A percentile compares a stretch with the other conserved stretches of the same genome.
Conservation (phyloP, 2,113 vertebrate species). For the Xenus cinereus region DNA sequence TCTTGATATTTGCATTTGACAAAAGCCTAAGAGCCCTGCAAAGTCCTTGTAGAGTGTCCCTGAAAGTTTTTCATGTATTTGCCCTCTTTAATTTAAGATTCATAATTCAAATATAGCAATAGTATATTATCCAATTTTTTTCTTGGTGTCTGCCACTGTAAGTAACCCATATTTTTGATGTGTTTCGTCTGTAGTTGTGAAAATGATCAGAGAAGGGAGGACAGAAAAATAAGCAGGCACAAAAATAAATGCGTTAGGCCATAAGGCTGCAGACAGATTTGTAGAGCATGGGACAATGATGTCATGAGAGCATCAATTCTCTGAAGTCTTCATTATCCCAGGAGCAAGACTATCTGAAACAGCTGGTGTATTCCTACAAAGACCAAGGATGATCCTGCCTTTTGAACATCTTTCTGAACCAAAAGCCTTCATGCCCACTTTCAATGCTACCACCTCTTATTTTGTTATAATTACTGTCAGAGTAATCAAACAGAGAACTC, state of each 20-base stretch:
- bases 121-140: neutral
- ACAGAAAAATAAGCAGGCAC: neutral
- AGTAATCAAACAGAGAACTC: neutral
- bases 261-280: neutral
- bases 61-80: neutral
- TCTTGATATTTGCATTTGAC: neutral
- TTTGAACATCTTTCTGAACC: neutral
- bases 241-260: neutral
- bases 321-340: neutral
- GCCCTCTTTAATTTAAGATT: neutral
- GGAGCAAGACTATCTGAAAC: neutral
- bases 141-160: neutral
- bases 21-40: neutral
- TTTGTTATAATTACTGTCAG: neutral
- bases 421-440: neutral
- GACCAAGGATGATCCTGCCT: neutral
- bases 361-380: neutral
- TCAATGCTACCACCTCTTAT: neutral
- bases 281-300: neutral
- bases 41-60: neutral
- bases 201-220: neutral
- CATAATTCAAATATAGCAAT: neutral
- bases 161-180: neutral
- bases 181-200: neutral
- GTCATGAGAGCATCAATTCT: neutral